Percentiles rank a stretch among this genome's conserved stretches.
Conservation (phyloP, 2,113 vertebrate species). For the Melospiza melodia region DNA sequence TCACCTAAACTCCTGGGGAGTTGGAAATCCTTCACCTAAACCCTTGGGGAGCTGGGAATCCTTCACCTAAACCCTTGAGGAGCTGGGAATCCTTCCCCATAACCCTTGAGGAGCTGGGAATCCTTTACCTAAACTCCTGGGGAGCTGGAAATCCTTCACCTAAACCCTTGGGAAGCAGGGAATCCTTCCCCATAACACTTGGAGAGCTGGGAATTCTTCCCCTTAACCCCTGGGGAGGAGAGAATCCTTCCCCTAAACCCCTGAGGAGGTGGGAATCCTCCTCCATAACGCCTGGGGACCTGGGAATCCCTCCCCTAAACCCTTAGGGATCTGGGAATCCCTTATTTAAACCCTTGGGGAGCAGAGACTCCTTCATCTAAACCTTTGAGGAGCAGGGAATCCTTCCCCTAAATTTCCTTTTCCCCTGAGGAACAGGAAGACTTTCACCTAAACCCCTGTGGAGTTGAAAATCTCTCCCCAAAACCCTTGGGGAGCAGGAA, state of each 20-base stretch:
- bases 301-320: no score
- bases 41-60: constrained; percentile 54
- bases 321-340: background rate
- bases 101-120: no score
- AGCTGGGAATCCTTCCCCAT: background rate
- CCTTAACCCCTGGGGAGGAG: constrained; percentile 82
- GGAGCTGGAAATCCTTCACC: constrained; percentile 69
- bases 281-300: constrained; percentile 28
- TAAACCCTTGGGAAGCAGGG: constrained; percentile 58
- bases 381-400: constrained; percentile 64
- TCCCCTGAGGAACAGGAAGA: constrained; percentile 67
- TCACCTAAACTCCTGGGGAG: constrained; percentile 74
- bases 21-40: accelerated
- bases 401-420: constrained; percentile 78
- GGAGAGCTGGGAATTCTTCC: constrained; percentile 25
- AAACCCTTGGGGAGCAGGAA: background rate
- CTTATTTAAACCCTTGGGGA: constrained; percentile 75
- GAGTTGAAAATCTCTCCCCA: no score
- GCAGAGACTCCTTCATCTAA: constrained; percentile 74
- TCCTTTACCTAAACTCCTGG: no score
- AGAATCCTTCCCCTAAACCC: constrained; percentile 81
- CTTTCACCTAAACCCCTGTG: constrained; percentile 75
- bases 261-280: constrained; percentile 55
- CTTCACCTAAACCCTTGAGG: constrained; percentile 87
- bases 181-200: background rate